Percentiles rank a stretch among this genome's conserved stretches.
Evolutionary conservation across 2,113 vertebrate genomes (phyloP).

Genomic region (Corythornis vintsioides): DNA sequence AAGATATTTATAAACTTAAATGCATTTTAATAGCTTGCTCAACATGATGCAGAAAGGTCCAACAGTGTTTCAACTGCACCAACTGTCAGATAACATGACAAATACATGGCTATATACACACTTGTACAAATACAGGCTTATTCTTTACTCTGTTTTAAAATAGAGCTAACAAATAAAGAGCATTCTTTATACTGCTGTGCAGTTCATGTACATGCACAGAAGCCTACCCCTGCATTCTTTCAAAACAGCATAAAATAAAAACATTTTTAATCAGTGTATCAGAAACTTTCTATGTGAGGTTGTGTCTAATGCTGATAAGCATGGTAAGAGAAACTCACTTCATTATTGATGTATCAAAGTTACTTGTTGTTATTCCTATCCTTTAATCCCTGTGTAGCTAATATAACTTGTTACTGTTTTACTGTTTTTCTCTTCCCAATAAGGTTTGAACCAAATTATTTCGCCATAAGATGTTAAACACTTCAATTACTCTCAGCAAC

Average conservation of each 20-base stretch:
- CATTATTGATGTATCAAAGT: accelerated
- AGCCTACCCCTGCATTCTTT: not conserved
- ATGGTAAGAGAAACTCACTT: not conserved
- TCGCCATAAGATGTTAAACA: not conserved
- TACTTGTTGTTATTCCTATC: not conserved
- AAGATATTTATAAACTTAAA: not conserved
- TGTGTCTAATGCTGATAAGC: not conserved
- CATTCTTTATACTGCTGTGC: not conserved
- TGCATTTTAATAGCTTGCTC: not conserved
- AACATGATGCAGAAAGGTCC: not conserved
- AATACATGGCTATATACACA: not conserved
- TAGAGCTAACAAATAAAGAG: not conserved
- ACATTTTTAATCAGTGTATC: not conserved
- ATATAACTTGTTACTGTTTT: not conserved
- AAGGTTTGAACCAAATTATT: not conserved
- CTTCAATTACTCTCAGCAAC: not conserved
- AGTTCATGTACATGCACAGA: not conserved
- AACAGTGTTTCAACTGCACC: not conserved
- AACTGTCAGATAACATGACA: not conserved
- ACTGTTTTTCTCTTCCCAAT: not conserved
- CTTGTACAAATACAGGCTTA: not conserved
- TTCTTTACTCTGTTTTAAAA: not conserved
- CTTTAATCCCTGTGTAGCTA: not conserved
- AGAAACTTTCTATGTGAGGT: not conserved
- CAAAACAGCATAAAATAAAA: not conserved